Conservation (phyloP, 2,797 vertebrate genomes). For the Harpagifer antarcticus region DNA sequence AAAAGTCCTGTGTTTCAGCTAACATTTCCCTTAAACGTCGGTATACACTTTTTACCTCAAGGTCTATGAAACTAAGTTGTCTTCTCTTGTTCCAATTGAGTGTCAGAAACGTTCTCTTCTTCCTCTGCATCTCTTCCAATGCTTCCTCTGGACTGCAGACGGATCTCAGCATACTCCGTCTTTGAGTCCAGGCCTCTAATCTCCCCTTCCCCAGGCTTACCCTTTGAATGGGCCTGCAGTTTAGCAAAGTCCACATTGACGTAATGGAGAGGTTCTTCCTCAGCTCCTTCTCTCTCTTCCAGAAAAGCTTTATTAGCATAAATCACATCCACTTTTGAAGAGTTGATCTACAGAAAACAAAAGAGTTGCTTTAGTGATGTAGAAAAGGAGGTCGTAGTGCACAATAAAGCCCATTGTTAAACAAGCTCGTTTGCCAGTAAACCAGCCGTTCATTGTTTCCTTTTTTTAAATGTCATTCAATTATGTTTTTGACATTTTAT, state of each 20-base stretch:
- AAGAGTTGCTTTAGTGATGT: neutral
- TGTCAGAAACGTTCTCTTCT: conserved; percentile 15
- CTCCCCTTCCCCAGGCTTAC: conserved; percentile 11
- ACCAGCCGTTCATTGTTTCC: too few species aligned
- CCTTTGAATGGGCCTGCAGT: conserved; percentile 25
- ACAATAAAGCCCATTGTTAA: neutral
- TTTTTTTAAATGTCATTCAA: too few species aligned
- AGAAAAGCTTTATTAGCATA: conserved; percentile 39
- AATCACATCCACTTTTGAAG: conserved; percentile 35
- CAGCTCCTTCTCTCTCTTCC: conserved; percentile 14
- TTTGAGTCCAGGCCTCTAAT: conserved; percentile 41
- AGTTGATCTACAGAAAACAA: conserved; percentile 41
- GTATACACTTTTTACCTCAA: conserved; percentile 7
- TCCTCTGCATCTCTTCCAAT: neutral
- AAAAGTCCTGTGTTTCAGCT: conserved; percentile 1
- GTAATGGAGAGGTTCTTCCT: conserved; percentile 34
- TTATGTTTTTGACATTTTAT: too few species aligned
- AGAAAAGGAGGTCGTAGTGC: neutral
- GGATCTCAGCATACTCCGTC: conserved; percentile 54
- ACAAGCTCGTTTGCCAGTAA: too few species aligned
- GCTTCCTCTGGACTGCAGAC: neutral
- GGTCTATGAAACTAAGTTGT: neutral
- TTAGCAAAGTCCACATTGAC: conserved; percentile 45
- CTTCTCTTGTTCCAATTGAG: conserved; percentile 1
- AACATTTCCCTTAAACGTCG: neutral